phyloP scores from a whole-genome alignment of 1,140 invertebrate genomes.

The Euschistus heros region DNA sequence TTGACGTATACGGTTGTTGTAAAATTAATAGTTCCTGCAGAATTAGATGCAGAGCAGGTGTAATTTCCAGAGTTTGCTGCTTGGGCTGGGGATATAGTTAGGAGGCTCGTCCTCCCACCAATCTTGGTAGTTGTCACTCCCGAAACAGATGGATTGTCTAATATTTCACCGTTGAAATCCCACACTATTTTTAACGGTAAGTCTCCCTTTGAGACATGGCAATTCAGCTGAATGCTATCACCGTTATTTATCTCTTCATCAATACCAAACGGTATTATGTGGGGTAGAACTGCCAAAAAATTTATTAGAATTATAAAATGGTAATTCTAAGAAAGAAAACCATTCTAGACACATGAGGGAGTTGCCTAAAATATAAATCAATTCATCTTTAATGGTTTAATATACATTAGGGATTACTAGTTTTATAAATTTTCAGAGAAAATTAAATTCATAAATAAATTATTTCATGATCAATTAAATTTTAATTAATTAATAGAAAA shows the following conservation, averaged over 20 bases:
- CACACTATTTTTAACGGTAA: constrained; percentile 50
- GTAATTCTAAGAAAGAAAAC: constrained; percentile 16
- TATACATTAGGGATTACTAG: too few species aligned
- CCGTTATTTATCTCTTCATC: constrained; percentile 36
- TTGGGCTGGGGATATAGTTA: constrained; percentile 59
- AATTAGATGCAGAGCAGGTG: constrained; percentile 64
- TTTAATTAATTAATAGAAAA: too few species aligned
- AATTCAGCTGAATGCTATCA: constrained; percentile 37
- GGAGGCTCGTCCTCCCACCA: constrained; percentile 46
- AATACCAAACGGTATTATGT: constrained; percentile 49
- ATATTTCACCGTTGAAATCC: constrained; percentile 40
- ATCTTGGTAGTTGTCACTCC: constrained; percentile 45
- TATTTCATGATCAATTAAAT: too few species aligned
- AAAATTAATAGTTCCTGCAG: constrained; percentile 49
- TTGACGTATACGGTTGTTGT: constrained; percentile 29
- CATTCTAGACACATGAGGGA: neutral
- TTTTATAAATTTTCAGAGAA: too few species aligned
- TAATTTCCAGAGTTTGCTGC: constrained; percentile 55
- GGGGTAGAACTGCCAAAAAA: constrained; percentile 42
- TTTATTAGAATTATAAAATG: constrained; percentile 26
- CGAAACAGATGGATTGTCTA: constrained; percentile 31
- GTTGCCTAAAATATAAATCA: too few species aligned
- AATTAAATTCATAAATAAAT: too few species aligned
- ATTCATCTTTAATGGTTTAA: too few species aligned
- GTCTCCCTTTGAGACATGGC: constrained; percentile 51